Evolutionary conservation across 2,113 vertebrate species (phyloP).

Genomic region (Xiphophorus couchianus): DNA sequence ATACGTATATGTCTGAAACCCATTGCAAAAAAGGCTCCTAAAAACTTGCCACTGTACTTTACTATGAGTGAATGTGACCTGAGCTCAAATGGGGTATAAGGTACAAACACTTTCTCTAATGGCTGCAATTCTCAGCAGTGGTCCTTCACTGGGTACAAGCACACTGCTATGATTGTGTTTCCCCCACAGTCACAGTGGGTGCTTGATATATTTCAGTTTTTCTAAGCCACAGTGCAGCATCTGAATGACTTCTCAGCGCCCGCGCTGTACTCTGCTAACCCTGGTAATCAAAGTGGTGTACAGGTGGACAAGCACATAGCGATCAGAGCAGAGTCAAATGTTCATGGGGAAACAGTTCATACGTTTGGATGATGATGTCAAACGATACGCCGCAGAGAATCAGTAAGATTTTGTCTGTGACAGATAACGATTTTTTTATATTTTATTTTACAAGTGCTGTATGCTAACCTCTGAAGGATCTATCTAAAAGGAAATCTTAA

Average conservation of each 20-base stretch:
- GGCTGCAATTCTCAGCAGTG: slow-evolving; percentile 10
- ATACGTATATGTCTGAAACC: not conserved
- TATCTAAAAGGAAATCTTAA: no score
- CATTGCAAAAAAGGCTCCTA: not conserved
- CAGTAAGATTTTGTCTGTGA: not conserved
- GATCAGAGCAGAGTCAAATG: not conserved
- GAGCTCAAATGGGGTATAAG: not conserved
- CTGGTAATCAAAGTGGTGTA: slow-evolving; percentile 3
- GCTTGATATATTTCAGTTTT: not conserved
- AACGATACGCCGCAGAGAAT: not conserved
- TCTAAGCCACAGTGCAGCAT: not conserved
- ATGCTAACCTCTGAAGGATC: not conserved
- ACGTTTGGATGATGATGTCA: not conserved
- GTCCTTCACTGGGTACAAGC: slow-evolving; percentile 10
- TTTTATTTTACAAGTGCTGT: not conserved
- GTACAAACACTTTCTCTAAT: not conserved
- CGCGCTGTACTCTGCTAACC: not conserved
- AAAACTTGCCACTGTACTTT: not conserved
- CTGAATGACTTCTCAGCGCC: slow-evolving; percentile 7
- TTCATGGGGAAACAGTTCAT: not conserved
- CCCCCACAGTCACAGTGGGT: not conserved
- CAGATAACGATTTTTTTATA: not conserved
- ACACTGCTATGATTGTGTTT: slow-evolving; percentile 1
- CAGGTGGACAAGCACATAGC: not conserved
- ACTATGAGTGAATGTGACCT: slow-evolving; percentile 1